Base-by-base conservation (phyloP, 1,140 invertebrate genomes). In the Drosophila seguyi region DNA sequence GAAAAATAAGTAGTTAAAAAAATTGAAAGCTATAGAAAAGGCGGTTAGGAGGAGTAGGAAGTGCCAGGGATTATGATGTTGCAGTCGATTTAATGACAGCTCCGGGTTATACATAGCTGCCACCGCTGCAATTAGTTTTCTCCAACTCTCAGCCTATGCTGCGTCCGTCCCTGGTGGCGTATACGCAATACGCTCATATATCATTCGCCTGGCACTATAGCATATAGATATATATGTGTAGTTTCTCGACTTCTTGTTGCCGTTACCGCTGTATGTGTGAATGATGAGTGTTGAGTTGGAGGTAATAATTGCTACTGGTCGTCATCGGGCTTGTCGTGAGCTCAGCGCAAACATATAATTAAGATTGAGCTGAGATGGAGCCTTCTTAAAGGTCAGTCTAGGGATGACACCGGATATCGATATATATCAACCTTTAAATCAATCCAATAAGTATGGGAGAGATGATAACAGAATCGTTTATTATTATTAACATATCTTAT, bases 231-330 rank as follows among this genome's bases (percentile, higher is more conserved):
- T 20, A 14, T 4, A 16, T 62, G 6, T 25, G 31, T 29, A 36
- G 22, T 18, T 18, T 31, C 13, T 47, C n/a, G 22, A 31, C 44
- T 29, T 53, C 20, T 29, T 48, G 29, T 14, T 48, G 41, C 53
- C 22, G n/a, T 38, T 41, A 16, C 41, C 4, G 31, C 31, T 22
- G 50, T 68, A 66, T 80, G 81, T 48, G 58, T 79, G 78, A 86
- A 81, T 87, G 83, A 87, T 88, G 83, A 87, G 85, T 90, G 84
- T 71, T 90, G 85, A 90, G 66, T 72, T 81, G 66, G 77, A 77
- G 59, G 62, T 72, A 90, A 90, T 90, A 90, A 90, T 90, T 90
- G 85, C 85, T 90, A 90, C 85, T 79, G 85, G 79, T 90, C 77
- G 79, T 88, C 79, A 75, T 72, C 83, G 75, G 79, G 81, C 80